phyloP scores from a whole-genome alignment of 2,113 vertebrate genomes.

The Lepisosteus osseus region DNA sequence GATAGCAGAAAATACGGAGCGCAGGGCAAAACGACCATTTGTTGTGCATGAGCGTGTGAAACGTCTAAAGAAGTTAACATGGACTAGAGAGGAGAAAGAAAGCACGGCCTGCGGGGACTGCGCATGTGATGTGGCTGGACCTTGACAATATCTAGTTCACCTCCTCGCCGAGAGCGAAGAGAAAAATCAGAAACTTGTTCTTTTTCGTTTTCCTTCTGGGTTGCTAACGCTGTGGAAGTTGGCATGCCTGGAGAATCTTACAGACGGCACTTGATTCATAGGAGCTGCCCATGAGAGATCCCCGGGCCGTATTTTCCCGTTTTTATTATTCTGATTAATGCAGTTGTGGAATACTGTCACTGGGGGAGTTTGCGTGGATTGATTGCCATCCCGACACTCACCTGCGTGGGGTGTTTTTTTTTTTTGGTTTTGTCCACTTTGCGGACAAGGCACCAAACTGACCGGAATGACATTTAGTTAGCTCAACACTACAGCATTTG shows the following conservation, averaged over 20 bases:
- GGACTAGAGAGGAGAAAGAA: not conserved
- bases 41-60: not conserved
- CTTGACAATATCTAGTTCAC: not conserved
- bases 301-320: not conserved
- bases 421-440: not conserved
- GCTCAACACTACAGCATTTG: too few relatives aligned
- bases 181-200: not conserved
- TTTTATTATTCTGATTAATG: not conserved
- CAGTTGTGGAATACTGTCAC: not conserved
- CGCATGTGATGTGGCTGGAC: not conserved
- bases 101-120: not conserved
- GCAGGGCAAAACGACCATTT: conserved; percentile 3
- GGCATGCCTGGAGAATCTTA: not conserved
- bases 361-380: not conserved
- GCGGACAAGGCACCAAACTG: conserved; percentile 9
- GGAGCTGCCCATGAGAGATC: too few relatives aligned
- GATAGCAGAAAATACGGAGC: not conserved
- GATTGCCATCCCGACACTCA: conserved; percentile 5
- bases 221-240: not conserved
- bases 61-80: not conserved
- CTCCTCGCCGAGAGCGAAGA: not conserved
- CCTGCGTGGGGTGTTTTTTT: conserved; percentile 13
- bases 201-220: not conserved
- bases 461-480: not conserved
- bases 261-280: not conserved